A percentile compares a stretch with the other conserved stretches of the same genome.
These are phyloP conservation scores for Pagetopsis macropterus DNA, from an alignment of 2,797 vertebrate genomes.

Conservation along the genomic window DNA sequence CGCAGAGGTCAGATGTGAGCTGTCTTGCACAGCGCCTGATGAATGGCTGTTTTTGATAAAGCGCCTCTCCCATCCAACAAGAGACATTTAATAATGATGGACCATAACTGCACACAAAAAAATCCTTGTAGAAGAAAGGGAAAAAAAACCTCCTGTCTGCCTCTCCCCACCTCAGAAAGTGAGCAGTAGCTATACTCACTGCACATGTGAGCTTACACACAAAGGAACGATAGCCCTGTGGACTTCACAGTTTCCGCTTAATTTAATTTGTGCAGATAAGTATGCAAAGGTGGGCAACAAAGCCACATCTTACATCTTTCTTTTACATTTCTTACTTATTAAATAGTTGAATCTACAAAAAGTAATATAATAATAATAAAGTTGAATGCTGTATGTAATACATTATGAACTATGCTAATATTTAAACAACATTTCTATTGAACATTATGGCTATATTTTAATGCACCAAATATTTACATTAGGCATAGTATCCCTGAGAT, in stretches of 20 bases:
- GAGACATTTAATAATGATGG: slow-evolving; percentile 97
- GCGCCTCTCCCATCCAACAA: slow-evolving; percentile 89
- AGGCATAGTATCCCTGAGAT: slow-evolving; percentile 1
- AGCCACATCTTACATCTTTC: not conserved
- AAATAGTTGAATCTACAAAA: not conserved
- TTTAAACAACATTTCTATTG: not conserved
- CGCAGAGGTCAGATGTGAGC: slow-evolving; percentile 97
- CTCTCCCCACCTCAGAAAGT: slow-evolving; percentile 68
- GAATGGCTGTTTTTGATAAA: slow-evolving; percentile 94
- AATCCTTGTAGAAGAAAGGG: slow-evolving; percentile 83
- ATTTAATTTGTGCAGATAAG: slow-evolving; percentile 11
- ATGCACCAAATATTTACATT: not conserved
- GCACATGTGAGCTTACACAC: slow-evolving; percentile 55
- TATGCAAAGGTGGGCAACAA: slow-evolving; percentile 9
- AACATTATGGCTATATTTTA: slow-evolving; percentile 1
- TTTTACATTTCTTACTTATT: not conserved
- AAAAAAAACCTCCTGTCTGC: slow-evolving; percentile 70
- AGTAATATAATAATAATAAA: not conserved
- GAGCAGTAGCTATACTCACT: slow-evolving; percentile 64
- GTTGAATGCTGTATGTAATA: not conserved
- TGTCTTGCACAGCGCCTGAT: slow-evolving; percentile 88
- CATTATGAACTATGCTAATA: not conserved
- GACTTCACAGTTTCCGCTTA: slow-evolving; percentile 23
- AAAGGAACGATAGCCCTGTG: slow-evolving; percentile 38
- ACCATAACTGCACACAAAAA: slow-evolving; percentile 89